Conservation (phyloP, 1,140 invertebrate genomes). For the Apis florea region DNA sequence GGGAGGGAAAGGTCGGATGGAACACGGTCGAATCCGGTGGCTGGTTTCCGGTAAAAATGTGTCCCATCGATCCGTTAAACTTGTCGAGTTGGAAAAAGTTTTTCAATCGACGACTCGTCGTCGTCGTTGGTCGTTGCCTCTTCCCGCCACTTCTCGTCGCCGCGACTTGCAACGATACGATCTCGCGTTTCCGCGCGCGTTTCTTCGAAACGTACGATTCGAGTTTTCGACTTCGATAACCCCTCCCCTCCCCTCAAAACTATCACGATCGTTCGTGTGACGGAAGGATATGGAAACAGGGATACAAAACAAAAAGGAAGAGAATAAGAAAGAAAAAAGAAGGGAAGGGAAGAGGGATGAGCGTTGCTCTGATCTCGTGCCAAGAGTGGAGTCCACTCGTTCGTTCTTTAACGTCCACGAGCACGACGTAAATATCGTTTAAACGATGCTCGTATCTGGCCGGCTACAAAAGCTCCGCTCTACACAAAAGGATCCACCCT, state of each 20-base stretch:
- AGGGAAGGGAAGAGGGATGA: too few relatives aligned
- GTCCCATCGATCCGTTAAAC: conserved; percentile 10
- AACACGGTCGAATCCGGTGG: conserved; percentile 10
- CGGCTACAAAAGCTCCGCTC: neutral
- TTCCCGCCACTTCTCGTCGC: neutral
- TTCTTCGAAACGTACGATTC: neutral
- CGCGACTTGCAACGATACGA: conserved; percentile 20
- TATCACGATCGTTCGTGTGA: too few relatives aligned
- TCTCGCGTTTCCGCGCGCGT: neutral
- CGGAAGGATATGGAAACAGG: neutral
- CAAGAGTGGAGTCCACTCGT: conserved; percentile 4
- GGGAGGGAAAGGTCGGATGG: neutral
- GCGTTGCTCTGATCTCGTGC: conserved; percentile 7
- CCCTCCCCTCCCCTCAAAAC: too few relatives aligned
- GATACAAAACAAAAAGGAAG: neutral
- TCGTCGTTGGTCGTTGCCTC: neutral
- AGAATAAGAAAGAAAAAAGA: too few relatives aligned
- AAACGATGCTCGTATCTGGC: neutral
- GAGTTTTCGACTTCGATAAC: neutral
- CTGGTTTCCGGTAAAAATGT: conserved; percentile 20
- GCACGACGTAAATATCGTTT: neutral
- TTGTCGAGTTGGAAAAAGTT: conserved; percentile 34
- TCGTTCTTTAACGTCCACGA: neutral
- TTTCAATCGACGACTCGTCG: conserved; percentile 41
- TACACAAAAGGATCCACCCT: neutral